Base-by-base conservation (phyloP, 1,140 invertebrate species). In the Cherax destructor region DNA sequence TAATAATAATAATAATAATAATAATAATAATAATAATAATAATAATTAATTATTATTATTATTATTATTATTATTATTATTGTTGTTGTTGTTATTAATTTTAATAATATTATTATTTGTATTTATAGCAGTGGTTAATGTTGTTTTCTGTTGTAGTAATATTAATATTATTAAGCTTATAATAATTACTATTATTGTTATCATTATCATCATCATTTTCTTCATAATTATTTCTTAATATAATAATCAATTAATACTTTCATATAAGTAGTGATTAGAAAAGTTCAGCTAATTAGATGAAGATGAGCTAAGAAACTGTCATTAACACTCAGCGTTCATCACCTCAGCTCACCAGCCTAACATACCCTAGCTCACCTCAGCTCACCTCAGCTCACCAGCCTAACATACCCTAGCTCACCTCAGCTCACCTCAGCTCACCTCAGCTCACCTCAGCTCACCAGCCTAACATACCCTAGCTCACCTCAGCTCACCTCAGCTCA, bases 1-100 rank as follows among this genome's bases (percentile, higher is more conserved):
- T n/a, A 76, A n/a, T 76, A 76, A n/a, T 76, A 76, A n/a, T 76
- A 76, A n/a, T 76, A 76, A 76, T 76, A 76, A n/a, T 76, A 76
- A n/a, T 76, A 76, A n/a, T 76, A 76, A n/a, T 76, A 4, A n/a
- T 76, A 76, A n/a, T 76, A 76, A n/a, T 76, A n/a, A n/a, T 76
- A n/a, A n/a, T 76, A 1, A n/a, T 76, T 24, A n/a, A n/a, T 10
- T 76, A 76, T 1, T n/a, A 76, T 1, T n/a, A 4, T 1, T 76
- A 76, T 1, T n/a, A 76, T 1, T n/a, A 76, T 41, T 41, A 41
- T 41, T 41, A 41, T 41, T 41, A n/a, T n/a, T n/a, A n/a, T n/a
- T n/a, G n/a, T n/a, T n/a, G n/a, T n/a, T n/a, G n/a, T n/a, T n/a
- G n/a, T 10, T 76, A 76, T 1, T n/a, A 76, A n/a, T n/a, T 24